These are phyloP conservation scores for Sebastes jordani DNA, from an alignment of 2,797 vertebrate species.

Conservation along the genomic window DNA sequence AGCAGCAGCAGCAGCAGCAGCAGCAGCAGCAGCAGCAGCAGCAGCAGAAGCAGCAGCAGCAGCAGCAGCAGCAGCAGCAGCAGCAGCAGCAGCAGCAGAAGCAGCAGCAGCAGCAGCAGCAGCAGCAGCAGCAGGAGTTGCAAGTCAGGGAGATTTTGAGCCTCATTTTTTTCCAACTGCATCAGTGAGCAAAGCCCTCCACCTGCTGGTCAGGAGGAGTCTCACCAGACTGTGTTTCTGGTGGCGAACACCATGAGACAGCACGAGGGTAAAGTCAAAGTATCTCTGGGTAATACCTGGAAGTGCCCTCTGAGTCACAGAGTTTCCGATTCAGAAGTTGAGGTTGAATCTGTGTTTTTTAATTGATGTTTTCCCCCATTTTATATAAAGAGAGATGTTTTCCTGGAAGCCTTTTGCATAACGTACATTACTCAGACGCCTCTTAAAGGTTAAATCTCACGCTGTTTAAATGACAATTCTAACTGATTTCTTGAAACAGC, in stretches of 20 bases:
- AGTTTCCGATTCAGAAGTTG: neutral
- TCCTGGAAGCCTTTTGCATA: slow-evolving; percentile 6
- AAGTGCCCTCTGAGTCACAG: neutral
- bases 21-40: neutral
- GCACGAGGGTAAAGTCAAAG: neutral
- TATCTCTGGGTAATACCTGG: neutral
- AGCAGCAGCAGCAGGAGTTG: neutral
- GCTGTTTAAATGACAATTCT: neutral
- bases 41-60: neutral
- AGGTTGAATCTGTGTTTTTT: neutral
- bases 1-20: neutral
- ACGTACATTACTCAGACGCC: neutral
- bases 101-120: neutral
- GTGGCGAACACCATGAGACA: neutral
- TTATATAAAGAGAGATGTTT: neutral
- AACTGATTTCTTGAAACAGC: neutral
- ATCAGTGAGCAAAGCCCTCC: slow-evolving; percentile 26
- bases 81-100: neutral
- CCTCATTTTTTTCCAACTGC: neutral
- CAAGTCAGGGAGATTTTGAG: slow-evolving; percentile 4
- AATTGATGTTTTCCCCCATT: neutral
- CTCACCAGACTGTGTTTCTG: neutral
- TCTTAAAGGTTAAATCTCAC: neutral
- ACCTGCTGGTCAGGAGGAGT: slow-evolving; percentile 56
- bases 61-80: no score